These are phyloP conservation scores for Yoshiicerus persimilis DNA, from an alignment of 1,140 invertebrate species.

Conservation along the genomic window DNA sequence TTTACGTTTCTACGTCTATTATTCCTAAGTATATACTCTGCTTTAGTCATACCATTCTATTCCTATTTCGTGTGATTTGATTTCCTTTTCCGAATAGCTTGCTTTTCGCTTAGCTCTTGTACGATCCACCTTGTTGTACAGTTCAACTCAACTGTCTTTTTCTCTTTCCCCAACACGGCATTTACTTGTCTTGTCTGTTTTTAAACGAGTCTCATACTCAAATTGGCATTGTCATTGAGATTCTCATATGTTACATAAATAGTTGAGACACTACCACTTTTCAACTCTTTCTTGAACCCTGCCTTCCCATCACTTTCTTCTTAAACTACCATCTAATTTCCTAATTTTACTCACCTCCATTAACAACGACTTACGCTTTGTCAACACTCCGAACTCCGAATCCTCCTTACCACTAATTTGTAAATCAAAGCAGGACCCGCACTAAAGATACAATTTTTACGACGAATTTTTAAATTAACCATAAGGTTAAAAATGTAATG, in stretches of 20 bases:
- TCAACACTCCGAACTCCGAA: no score
- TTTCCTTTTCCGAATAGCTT: conserved; percentile 11
- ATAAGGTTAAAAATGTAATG: no score
- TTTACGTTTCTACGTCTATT: neutral
- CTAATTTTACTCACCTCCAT: no score
- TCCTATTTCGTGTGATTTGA: conserved; percentile 19
- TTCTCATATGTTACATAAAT: neutral
- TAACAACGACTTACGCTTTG: no score
- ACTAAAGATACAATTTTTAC: no score
- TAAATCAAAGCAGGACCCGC: no score
- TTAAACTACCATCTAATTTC: neutral
- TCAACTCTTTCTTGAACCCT: neutral
- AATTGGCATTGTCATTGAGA: neutral
- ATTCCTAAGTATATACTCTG: neutral
- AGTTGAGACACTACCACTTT: neutral
- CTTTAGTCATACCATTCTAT: neutral
- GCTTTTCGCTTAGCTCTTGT: neutral
- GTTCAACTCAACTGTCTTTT: neutral
- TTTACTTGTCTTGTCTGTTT: neutral
- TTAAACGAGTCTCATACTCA: neutral
- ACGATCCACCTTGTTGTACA: neutral
- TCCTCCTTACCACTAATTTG: no score
- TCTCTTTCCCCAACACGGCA: neutral
- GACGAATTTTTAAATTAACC: no score
- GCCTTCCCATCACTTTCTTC: neutral